Percentiles rank a stretch among this genome's conserved stretches.
These are phyloP conservation scores for Cosmia trapezina DNA, from an alignment of 2,888 invertebrate genomes.

Conservation along the genomic window DNA sequence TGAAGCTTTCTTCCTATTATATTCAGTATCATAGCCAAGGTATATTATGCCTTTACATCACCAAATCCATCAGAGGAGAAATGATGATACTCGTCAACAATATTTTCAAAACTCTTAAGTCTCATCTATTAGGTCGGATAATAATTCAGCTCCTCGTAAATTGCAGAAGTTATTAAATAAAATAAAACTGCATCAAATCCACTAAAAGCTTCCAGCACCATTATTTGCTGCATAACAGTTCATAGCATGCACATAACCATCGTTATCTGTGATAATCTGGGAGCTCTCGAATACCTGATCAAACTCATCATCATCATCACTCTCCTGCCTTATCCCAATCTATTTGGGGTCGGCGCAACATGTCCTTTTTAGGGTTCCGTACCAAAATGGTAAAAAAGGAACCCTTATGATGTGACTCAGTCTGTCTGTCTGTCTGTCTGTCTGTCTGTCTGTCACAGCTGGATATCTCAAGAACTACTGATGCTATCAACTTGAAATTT, in stretches of 20 bases:
- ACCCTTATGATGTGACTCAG: too few relatives aligned
- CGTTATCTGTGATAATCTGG: conserved; percentile 19
- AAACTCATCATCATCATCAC: too few relatives aligned
- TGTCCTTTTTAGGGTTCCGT: too few relatives aligned
- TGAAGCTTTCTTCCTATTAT: neutral
- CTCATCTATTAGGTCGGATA: neutral
- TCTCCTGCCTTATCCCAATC: too few relatives aligned
- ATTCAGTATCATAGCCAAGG: neutral
- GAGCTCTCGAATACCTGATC: conserved; percentile 42
- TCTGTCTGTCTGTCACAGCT: too few relatives aligned
- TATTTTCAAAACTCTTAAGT: neutral
- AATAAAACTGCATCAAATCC: conserved; percentile 8
- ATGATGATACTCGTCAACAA: neutral
- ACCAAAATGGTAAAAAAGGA: too few relatives aligned
- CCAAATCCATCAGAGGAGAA: neutral
- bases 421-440: too few relatives aligned
- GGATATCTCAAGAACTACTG: too few relatives aligned
- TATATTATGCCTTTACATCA: neutral
- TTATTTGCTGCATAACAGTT: conserved; percentile 7
- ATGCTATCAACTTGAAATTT: too few relatives aligned
- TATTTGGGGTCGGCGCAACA: too few relatives aligned
- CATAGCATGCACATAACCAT: neutral
- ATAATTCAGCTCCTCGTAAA: neutral
- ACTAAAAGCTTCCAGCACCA: conserved; percentile 27
- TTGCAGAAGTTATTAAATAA: neutral